phyloP scores from a whole-genome alignment of 2,113 vertebrate species.

The Echinops telfairi region DNA sequence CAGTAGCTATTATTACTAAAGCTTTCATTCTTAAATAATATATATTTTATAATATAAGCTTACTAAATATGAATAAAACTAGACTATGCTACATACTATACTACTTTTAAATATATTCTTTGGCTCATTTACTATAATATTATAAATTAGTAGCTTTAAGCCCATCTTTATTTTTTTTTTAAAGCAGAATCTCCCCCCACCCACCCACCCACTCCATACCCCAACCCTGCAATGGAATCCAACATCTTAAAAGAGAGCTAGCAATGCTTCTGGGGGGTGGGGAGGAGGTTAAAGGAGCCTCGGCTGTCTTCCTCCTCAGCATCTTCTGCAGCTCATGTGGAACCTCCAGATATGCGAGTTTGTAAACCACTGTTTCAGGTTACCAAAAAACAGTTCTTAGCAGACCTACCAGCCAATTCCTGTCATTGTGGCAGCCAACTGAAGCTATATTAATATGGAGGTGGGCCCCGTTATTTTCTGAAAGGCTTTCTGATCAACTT shows the following conservation, averaged over 20 bases:
- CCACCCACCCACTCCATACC: too few species aligned
- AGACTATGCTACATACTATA: neutral
- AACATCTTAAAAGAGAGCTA: too few species aligned
- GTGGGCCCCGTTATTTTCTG: neutral
- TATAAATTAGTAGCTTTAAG: neutral
- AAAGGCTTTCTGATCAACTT: neutral
- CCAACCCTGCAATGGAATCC: too few species aligned
- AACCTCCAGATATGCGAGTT: neutral
- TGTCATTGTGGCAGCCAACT: neutral
- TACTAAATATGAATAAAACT: neutral
- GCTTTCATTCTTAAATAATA: neutral
- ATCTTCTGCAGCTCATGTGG: neutral
- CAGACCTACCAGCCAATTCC: neutral
- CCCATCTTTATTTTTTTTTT: neutral
- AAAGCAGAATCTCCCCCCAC: neutral
- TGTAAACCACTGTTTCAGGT: neutral
- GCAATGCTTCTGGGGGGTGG: neutral
- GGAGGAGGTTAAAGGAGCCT: too few species aligned
- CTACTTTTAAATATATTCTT: constrained; percentile 17
- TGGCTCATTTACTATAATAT: neutral
- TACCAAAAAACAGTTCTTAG: neutral
- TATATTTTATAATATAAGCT: neutral
- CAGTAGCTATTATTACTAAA: neutral
- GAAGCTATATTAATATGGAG: neutral
- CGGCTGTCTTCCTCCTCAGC: neutral